Base-by-base conservation (phyloP, 92 coral and sea anemone genomes). In the Actinernus sp. region DNA sequence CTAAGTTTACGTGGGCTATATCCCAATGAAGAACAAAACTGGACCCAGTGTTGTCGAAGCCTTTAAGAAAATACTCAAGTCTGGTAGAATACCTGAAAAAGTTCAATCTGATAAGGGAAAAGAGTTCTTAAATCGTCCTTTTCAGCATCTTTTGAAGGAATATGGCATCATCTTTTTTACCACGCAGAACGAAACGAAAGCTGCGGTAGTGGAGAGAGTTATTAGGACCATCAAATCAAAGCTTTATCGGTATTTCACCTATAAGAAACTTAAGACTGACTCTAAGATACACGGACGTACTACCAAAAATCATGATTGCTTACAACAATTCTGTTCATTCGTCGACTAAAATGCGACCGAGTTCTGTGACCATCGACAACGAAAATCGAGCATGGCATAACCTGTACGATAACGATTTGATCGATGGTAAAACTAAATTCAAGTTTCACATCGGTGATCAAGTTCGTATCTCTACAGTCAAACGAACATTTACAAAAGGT, bases 51-150 rank as follows among this genome's bases (percentile, higher is more conserved):
- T 65, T 5, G 46, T 65, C 18, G 41, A 75, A n/a, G 83, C 65
- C n/a, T 75, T 75, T 24, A 39, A 75, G 38, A 39, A 25, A 31
- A 75, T 75, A 14, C 54, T 75, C 21, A 50, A 52, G 49, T 49
- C 76, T 16, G 83, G 83, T 13, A 50, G 83, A 39, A 65, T 51
- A 45, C 83, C 74, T 11, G 62, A 62, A 32, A 48, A 48, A 3
- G 16, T 74, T 11, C 39, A 40, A 22, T 37, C 55, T n/a, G 78
- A 70, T 46, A 62, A 70, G 4, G 78, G 78, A 23, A 56, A 19
- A 31, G 74, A 74, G 30, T 74, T 62, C 26, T 33, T 74, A 0
- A 63, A 63, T 45, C 18, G 51, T 46, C 7, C 24, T 0, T 72
- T 61, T 59, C 79, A 72, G 45, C 27, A 50, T 33, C 49, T 72